Base-by-base conservation (phyloP, 2,797 vertebrate genomes). In the Limosa lapponica region DNA sequence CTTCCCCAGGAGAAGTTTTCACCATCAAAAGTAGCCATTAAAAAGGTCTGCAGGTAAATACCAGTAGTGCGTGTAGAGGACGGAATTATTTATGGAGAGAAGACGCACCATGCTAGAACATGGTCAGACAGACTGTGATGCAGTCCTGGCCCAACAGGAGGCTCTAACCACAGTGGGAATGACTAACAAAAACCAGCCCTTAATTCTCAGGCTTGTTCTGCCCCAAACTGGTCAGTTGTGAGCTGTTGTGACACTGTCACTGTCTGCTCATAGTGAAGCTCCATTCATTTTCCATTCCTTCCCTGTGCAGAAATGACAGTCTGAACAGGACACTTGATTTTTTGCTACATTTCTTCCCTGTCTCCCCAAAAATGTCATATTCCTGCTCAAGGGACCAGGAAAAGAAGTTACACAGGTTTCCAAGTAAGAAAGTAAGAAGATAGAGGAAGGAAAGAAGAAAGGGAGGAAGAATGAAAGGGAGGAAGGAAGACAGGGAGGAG, bases 401-500 rank as follows among this genome's bases (percentile, higher is more conserved):
- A 73, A 65, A 4, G 37, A 66, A 4, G 11, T 66, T 66, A 23
- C 1, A 44, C n/a, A 58, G 19, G 37, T 41, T 9, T 58, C 15
- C 16, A 28, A 15, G n/a, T n/a, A 25, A 28, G 12, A 30, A 11
- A 27, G 44, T 13, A 19, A 19, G 20, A 10, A 27, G 37, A 16
- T 19, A 20, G 20, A 3, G 4, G 28, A 43, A 24, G 13, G 11
- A n/a, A 16, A 4, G 10, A 16, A 11, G 14, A 5, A 13, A 12
- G 4, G 17, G 18, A 6, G 22, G 5, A n/a, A n/a, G n/a, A n/a
- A n/a, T n/a, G n/a, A n/a, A n/a, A 14, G 22, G 5, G 7, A 39
- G 37, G 37, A 39, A 39, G 11, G 37, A 39, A 39, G 37, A 12
- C 3, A 48, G 23, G 48, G 5, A 51, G 27, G 6, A 6, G n/a